Base-by-base conservation (phyloP, 2,113 vertebrate species). In the Cyrtonyx montezumae region DNA sequence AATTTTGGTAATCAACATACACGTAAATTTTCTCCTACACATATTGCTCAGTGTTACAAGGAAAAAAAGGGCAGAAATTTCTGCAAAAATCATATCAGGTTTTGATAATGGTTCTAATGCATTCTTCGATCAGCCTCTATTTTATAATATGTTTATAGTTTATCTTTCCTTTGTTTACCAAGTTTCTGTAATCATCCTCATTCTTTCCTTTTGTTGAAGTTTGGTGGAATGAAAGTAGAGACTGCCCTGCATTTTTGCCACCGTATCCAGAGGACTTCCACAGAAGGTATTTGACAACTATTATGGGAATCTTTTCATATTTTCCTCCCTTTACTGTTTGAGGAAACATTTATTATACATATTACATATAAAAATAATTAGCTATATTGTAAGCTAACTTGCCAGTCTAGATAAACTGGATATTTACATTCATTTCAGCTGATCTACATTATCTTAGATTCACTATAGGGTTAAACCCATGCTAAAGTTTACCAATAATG, bases 1-100 rank as follows among this genome's bases (percentile, higher is more conserved):
- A 66, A n/a, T 56, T 78, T 83, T 74, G 78, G 15, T 6, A 59
- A 56, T 2, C 73, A 18, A 62, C 3, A 17, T 40, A 26, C 36
- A 9, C 2, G 13, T 25, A 49, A 83, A 17, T 13, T 42, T 25
- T 46, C 21, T 66, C 11, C 42, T 83, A 36, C 58, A 61, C 1
- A 0, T 25, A 15, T 7, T 7, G 48, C 13, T 4, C 6, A 2
- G 2, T 21, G 4, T 37, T 66, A 5, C 19, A 3, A 22, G 37
- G 11, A 71, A 71, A 16, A 37, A 73, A 77, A 1, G 3, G 6
- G 13, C 16, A 59, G 30, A 4, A 30, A 62, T 84, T 58, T 20
- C 45, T 53, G n/a, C 36, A 66, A 62, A 81, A 79, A 53, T 66
- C 18, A 12, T 58, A 53, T 67, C 7, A 63, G 65, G 26, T 15